Conservation (phyloP, 1,140 invertebrate genomes). For the Telenomus remus region DNA sequence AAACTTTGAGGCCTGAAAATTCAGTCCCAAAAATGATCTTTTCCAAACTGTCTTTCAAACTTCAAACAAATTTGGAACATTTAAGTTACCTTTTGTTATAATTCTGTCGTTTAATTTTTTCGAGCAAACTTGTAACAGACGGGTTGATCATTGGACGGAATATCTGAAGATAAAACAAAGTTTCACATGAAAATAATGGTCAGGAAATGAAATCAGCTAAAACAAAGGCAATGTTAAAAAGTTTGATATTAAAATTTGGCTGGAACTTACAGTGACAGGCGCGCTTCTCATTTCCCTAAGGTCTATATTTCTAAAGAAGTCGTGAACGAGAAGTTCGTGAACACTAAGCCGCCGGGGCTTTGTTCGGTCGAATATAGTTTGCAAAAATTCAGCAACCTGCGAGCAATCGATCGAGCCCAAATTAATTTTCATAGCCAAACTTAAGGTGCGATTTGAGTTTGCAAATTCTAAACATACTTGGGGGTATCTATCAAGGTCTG, state of each 20-base stretch:
- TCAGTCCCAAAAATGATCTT: slow-evolving; percentile 12
- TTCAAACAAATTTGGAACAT: slow-evolving; percentile 1
- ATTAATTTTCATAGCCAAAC: neutral
- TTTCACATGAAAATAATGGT: too few species aligned
- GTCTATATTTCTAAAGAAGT: slow-evolving; percentile 91
- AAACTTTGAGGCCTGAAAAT: slow-evolving; percentile 61
- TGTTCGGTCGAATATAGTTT: slow-evolving; percentile 85
- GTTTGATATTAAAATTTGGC: too few species aligned
- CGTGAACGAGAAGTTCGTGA: slow-evolving; percentile 86
- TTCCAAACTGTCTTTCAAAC: too few species aligned
- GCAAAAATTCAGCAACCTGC: slow-evolving; percentile 86
- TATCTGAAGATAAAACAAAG: too few species aligned
- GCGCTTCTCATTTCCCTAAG: slow-evolving; percentile 86
- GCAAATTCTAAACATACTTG: slow-evolving; percentile 76
- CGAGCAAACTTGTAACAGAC: slow-evolving; percentile 70
- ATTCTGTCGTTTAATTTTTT: slow-evolving; percentile 71
- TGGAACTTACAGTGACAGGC: slow-evolving; percentile 76
- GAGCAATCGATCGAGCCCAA: neutral
- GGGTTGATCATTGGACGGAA: slow-evolving; percentile 72
- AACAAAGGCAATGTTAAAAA: too few species aligned
- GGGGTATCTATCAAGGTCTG: slow-evolving; percentile 84
- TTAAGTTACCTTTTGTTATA: slow-evolving; percentile 63
- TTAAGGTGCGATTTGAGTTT: neutral
- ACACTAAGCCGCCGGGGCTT: slow-evolving; percentile 81
- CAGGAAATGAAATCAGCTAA: too few species aligned